These are phyloP conservation scores for Tenthredo amoena DNA, from an alignment of 2,888 invertebrate genomes.

Conservation along the genomic window DNA sequence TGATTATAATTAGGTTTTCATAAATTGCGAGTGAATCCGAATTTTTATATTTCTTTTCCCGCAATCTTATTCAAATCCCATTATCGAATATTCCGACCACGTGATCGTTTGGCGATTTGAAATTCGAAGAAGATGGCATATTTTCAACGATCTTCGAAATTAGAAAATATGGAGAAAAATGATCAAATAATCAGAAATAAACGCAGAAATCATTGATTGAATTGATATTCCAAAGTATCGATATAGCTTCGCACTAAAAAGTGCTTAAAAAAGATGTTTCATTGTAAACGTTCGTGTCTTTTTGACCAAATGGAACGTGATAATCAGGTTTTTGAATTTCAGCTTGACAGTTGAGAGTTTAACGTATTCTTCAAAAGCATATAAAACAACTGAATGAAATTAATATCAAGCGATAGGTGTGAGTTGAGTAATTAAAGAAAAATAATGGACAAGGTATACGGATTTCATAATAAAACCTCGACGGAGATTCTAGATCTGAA, in stretches of 20 bases:
- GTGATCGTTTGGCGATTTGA: not conserved
- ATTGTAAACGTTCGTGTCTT: not conserved
- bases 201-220: not conserved
- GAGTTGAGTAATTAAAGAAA: not conserved
- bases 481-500: constrained; percentile 63
- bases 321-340: not conserved
- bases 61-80: not conserved
- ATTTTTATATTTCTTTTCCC: not conserved
- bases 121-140: not conserved
- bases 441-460: constrained; percentile 67
- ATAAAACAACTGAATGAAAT: not conserved
- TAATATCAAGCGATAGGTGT: not conserved
- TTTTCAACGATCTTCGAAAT: not conserved
- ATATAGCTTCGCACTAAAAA: not conserved
- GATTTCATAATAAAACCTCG: constrained; percentile 61
- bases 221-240: not conserved
- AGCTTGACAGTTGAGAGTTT: not conserved
- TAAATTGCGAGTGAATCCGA: not conserved
- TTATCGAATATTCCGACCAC: not conserved
- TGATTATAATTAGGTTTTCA: not conserved
- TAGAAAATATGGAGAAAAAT: not conserved
- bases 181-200: not conserved
- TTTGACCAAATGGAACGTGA: not conserved
- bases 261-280: too few relatives aligned
- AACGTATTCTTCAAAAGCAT: not conserved